Base-by-base conservation (phyloP, 2,888 invertebrate species). In the Drosophila longiperda region DNA sequence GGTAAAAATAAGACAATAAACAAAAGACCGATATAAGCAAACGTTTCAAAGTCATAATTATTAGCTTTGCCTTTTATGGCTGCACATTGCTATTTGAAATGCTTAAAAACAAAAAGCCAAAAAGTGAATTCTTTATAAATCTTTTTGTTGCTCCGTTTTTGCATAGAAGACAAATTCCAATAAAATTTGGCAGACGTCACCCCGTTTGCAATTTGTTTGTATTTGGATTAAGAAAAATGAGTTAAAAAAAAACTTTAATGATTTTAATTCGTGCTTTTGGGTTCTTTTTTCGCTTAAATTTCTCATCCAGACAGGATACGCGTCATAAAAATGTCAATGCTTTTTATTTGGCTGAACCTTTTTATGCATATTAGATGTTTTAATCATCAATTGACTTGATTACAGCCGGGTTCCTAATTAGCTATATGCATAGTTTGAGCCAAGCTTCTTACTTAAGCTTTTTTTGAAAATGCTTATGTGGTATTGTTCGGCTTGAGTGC, bases 81-180 rank as follows among this genome's bases (percentile, higher is more conserved):
- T 66, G 57, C 78, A 53, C 64, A 76, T 66, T 61, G 66, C 69
- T 75, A 60, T 77, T 69, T 70, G 52, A 59, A 73, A 78, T 67
- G 58, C 40, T 65, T 32, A 36, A 69, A 82, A 58, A 48, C 38
- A 45, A 50, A 69, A 36, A 55, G 17, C 17, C 61, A 32, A 62
- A 78, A 57, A 66, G 23, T n/a, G 49, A 82, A 87, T 87, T 90
- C 87, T 81, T 74, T 72, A 83, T 90, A 87, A 90, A 83, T 89
- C 77, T 81, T 80, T 78, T 61, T 68, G 73, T 77, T 63, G 80
- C 76, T 74, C 61, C 71, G 73, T 49, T 81, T 81, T 69, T 54
- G 75, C 66, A 69, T 66, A 63, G 62, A 62, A 75, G 71, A 68
- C 38, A 60, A 82, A 77, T 90, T 87, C 87, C 87, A 79, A 70